Evolutionary conservation across 2,797 vertebrate genomes (phyloP).

Genomic region (Lerista edwardsae): DNA sequence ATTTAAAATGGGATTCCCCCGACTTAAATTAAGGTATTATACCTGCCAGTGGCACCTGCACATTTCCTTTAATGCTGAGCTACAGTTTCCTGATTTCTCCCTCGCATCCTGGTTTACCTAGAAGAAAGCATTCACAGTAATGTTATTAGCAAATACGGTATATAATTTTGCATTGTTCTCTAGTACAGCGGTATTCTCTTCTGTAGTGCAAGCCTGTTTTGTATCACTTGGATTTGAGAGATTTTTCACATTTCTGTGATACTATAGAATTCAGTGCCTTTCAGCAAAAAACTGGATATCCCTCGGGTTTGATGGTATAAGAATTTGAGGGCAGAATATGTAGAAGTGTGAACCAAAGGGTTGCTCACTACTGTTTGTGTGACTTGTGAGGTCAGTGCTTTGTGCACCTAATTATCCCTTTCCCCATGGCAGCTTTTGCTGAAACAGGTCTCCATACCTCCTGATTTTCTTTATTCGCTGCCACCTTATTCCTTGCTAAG

Average conservation of each 20-base stretch:
- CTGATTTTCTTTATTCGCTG: not conserved
- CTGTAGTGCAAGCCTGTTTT: not conserved
- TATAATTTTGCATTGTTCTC: too few species aligned
- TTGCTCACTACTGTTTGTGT: not conserved
- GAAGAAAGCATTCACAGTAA: too few species aligned
- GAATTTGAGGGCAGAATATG: not conserved
- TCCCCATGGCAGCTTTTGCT: not conserved
- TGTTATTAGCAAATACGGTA: too few species aligned
- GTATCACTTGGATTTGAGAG: not conserved
- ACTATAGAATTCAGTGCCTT: not conserved
- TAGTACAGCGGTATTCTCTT: too few species aligned
- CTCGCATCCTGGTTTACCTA: not conserved
- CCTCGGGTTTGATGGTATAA: not conserved
- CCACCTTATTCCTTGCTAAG: not conserved
- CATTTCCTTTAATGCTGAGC: not conserved
- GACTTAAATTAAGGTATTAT: not conserved
- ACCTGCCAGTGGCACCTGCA: not conserved
- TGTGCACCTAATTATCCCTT: not conserved
- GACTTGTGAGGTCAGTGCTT: not conserved
- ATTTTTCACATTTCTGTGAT: not conserved
- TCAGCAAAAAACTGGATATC: not conserved
- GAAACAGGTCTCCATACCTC: not conserved
- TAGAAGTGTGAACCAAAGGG: not conserved
- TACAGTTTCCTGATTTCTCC: not conserved
- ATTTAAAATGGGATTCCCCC: accelerated